Conservation (phyloP, 2,113 vertebrate genomes). For the Gallinago paraguaiae region DNA sequence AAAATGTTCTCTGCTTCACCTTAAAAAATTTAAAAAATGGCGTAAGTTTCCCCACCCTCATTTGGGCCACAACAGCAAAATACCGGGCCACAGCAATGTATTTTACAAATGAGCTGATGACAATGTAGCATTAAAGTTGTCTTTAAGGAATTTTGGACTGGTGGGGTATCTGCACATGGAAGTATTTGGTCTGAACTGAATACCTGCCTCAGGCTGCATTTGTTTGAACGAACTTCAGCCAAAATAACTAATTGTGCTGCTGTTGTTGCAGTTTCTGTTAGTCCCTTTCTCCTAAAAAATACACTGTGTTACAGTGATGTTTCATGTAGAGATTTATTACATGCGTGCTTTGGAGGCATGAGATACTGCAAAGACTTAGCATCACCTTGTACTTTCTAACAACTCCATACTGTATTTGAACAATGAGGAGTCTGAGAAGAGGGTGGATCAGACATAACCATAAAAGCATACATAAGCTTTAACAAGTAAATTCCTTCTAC, state of each 20-base stretch:
- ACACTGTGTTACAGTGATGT: not conserved
- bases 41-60: no score
- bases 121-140: not conserved
- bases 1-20: slow-evolving; percentile 87
- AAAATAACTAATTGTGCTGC: not conserved
- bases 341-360: not conserved
- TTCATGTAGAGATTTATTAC: not conserved
- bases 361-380: not conserved
- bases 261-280: not conserved
- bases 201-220: not conserved
- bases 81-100: not conserved
- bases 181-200: not conserved
- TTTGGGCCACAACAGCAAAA: not conserved
- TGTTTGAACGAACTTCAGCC: not conserved
- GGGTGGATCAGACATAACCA: not conserved
- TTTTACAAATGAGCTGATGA: not conserved
- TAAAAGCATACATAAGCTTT: not conserved
- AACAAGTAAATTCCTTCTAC: not conserved
- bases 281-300: not conserved
- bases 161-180: not conserved
- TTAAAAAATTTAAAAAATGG: slow-evolving; percentile 39
- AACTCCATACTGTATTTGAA: not conserved
- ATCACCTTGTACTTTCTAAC: not conserved
- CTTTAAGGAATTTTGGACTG: not conserved
- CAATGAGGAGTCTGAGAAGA: not conserved